Conservation (phyloP, 2,113 vertebrate species). For the Laticauda laticaudata region DNA sequence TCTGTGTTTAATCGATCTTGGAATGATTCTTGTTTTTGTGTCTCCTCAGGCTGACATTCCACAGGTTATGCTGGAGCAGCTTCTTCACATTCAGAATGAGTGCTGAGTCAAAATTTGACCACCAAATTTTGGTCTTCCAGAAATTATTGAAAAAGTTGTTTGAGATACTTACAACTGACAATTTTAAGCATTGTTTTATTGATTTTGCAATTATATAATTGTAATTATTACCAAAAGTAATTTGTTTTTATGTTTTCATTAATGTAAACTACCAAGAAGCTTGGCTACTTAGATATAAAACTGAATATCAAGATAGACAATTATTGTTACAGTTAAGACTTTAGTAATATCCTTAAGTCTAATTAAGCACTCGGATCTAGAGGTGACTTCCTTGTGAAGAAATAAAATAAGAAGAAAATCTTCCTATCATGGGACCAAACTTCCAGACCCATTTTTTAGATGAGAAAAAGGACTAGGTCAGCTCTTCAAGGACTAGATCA, state of each 20-base stretch:
- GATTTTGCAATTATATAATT: neutral
- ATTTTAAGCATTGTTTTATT: neutral
- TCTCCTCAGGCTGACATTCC: neutral
- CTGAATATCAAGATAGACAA: neutral
- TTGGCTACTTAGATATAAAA: neutral
- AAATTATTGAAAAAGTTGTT: neutral
- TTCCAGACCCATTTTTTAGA: neutral
- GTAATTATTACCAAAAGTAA: neutral
- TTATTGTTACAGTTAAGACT: neutral
- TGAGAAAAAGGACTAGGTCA: neutral
- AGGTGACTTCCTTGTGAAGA: neutral
- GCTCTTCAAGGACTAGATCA: neutral
- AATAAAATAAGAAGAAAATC: neutral
- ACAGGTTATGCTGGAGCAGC: neutral
- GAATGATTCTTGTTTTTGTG: neutral
- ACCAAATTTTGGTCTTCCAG: neutral
- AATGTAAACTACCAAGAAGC: neutral
- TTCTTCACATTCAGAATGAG: neutral
- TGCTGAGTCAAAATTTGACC: neutral
- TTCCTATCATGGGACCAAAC: neutral
- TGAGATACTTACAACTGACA: neutral
- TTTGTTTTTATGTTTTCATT: neutral
- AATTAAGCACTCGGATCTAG: neutral
- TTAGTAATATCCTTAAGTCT: neutral
- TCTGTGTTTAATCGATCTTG: neutral